phyloP scores from a whole-genome alignment of 2,113 vertebrate species.

The Leptodactylus fuscus region DNA sequence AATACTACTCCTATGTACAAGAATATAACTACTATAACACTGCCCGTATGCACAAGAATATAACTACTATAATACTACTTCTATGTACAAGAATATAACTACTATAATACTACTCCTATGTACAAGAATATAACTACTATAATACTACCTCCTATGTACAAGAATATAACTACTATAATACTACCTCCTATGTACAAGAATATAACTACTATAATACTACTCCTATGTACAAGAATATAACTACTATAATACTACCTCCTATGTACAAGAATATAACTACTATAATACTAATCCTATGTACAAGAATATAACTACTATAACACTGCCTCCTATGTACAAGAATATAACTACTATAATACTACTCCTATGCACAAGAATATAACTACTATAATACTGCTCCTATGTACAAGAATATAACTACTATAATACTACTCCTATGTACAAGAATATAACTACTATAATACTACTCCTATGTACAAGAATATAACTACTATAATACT shows the following conservation, averaged over 20 bases:
- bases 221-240: background rate
- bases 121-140: too few species aligned
- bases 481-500: too few species aligned
- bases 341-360: background rate
- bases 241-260: background rate
- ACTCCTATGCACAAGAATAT: too few species aligned
- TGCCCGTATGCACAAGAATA: too few species aligned
- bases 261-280: background rate
- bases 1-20: background rate
- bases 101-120: background rate
- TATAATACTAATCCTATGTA: background rate
- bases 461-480: background rate
- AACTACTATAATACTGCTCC: too few species aligned
- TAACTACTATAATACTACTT: background rate
- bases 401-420: background rate
- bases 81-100: background rate
- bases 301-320: conserved; percentile 5
- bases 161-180: conserved; percentile 3
- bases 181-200: background rate
- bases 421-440: background rate
- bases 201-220: conserved; percentile 3
- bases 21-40: background rate
- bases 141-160: background rate
- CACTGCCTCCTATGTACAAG: conserved; percentile 1
- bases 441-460: conserved; percentile 12